A percentile compares a stretch with the other conserved stretches of the same genome.
These are phyloP conservation scores for Gymnothorax reevesii DNA, from an alignment of 2,797 vertebrate genomes.

Conservation along the genomic window DNA sequence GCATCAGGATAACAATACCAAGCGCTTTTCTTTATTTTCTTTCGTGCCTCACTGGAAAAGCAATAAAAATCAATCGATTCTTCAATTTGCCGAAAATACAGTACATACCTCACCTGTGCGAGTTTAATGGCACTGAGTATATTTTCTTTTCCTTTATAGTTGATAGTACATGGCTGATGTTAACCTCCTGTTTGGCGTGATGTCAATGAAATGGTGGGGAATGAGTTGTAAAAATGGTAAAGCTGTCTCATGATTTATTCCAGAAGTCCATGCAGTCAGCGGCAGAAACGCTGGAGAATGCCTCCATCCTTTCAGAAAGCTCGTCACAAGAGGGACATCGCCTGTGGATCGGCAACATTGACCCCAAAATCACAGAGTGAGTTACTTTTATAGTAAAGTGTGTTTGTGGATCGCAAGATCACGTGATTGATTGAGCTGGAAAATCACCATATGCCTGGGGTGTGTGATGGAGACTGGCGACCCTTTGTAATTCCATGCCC, in stretches of 20 bases:
- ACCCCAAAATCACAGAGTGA: slow-evolving; percentile 98
- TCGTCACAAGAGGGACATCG: slow-evolving; percentile 90
- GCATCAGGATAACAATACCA: too few relatives aligned
- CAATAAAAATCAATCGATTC: too few relatives aligned
- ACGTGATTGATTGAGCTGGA: slow-evolving; percentile 75
- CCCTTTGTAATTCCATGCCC: slow-evolving; percentile 74
- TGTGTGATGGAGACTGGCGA: slow-evolving; percentile 77
- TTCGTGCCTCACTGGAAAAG: too few relatives aligned
- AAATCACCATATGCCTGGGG: slow-evolving; percentile 69
- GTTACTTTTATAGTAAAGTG: slow-evolving; percentile 54
- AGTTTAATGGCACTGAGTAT: too few relatives aligned
- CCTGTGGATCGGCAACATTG: slow-evolving; percentile 96
- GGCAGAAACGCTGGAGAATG: slow-evolving; percentile 88
- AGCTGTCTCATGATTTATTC: neutral
- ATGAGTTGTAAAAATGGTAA: neutral
- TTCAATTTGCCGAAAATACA: too few relatives aligned
- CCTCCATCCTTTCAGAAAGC: slow-evolving; percentile 91
- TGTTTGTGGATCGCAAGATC: slow-evolving; percentile 18
- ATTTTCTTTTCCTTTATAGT: neutral
- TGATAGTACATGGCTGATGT: neutral
- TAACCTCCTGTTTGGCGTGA: neutral
- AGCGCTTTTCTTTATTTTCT: too few relatives aligned
- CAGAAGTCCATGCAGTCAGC: slow-evolving; percentile 87
- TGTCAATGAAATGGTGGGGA: neutral
- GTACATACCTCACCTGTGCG: too few relatives aligned